Conservation (phyloP, 2,888 invertebrate genomes). For the Trissoscelio sp. region DNA sequence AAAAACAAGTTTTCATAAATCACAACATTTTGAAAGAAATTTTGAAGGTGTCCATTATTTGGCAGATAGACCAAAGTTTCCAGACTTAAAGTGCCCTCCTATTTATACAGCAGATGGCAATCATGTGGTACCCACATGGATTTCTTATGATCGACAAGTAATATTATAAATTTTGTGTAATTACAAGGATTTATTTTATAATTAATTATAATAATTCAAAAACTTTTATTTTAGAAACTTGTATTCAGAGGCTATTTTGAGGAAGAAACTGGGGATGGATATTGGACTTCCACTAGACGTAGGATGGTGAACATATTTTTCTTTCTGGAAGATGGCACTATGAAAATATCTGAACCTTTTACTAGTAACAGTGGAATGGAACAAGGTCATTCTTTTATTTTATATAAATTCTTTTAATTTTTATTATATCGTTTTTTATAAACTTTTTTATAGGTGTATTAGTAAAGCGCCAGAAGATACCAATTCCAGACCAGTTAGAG, state of each 20-base stretch:
- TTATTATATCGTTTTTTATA: no score
- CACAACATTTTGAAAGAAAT: conserved; percentile 86
- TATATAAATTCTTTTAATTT: conserved; percentile 59
- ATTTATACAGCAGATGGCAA: conserved; percentile 90
- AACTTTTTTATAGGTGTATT: conserved; percentile 92
- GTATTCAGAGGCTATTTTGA: conserved; percentile 91
- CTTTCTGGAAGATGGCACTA: conserved; percentile 95
- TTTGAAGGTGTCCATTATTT: conserved; percentile 86
- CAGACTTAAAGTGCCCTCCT: conserved; percentile 87
- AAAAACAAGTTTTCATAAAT: conserved; percentile 86
- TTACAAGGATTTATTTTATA: neutral
- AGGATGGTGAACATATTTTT: conserved; percentile 93
- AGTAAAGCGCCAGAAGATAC: conserved; percentile 92
- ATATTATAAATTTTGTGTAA: neutral
- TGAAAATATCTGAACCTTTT: conserved; percentile 93
- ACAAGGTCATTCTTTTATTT: conserved; percentile 86
- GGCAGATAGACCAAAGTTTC: conserved; percentile 86
- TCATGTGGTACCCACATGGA: conserved; percentile 92
- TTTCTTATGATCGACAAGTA: conserved; percentile 94
- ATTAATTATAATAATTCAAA: conserved; percentile 3
- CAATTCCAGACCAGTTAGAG: conserved; percentile 89
- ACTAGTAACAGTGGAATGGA: conserved; percentile 93
- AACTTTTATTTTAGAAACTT: conserved; percentile 85
- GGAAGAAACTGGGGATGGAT: conserved; percentile 90
- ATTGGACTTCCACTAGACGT: conserved; percentile 86